phyloP scores from a whole-genome alignment of 2,888 invertebrate species.

The Augochlorella aurata region DNA sequence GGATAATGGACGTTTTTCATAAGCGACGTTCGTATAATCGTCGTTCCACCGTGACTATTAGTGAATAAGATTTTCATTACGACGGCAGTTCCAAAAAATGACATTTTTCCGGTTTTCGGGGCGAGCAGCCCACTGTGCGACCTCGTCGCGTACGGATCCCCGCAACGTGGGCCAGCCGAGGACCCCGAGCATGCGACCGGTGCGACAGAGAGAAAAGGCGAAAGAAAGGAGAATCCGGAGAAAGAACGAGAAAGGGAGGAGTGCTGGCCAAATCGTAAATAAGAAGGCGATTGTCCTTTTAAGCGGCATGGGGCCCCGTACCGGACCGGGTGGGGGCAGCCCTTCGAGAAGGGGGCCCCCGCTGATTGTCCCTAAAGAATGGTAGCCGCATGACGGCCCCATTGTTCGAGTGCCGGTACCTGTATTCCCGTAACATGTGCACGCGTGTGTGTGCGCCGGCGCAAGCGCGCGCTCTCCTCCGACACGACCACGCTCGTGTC shows the following conservation, averaged over 20 bases:
- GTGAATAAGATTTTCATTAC: no score
- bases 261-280: constrained; percentile 77
- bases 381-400: constrained; percentile 78
- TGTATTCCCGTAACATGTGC: constrained; percentile 60
- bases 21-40: no score
- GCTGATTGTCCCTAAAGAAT: constrained; percentile 79
- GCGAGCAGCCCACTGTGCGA: neutral
- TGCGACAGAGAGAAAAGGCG: constrained; percentile 33
- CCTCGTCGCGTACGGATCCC: constrained; percentile 19
- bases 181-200: neutral
- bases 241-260: constrained; percentile 47
- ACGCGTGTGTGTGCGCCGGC: constrained; percentile 42
- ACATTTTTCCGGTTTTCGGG: no score
- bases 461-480: neutral
- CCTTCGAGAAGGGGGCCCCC: constrained; percentile 58
- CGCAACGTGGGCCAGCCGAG: neutral
- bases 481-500: constrained; percentile 5
- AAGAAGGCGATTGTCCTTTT: constrained; percentile 79
- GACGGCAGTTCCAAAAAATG: no score
- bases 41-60: no score
- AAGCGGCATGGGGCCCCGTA: constrained; percentile 70
- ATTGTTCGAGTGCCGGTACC: constrained; percentile 75
- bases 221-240: constrained; percentile 23
- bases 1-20: no score
- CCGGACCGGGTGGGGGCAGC: constrained; percentile 45